phyloP scores from a whole-genome alignment of 1,140 invertebrate species.

The Pantala flavescens region DNA sequence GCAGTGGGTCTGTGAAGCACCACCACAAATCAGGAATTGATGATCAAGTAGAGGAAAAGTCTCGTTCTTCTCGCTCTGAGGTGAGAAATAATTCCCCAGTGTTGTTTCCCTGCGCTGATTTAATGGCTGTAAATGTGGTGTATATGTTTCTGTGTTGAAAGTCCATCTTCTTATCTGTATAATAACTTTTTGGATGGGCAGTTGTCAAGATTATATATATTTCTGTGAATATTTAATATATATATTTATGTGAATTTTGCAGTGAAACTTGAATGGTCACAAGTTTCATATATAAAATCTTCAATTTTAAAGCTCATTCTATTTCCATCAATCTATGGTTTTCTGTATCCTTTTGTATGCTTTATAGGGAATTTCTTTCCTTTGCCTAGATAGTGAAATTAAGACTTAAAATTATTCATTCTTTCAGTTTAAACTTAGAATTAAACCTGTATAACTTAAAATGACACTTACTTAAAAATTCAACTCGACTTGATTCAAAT shows the following conservation, averaged over 20 bases:
- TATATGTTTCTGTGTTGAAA: not conserved
- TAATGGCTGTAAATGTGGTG: not conserved
- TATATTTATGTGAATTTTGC: not conserved
- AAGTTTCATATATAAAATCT: not conserved
- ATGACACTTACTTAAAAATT: not conserved
- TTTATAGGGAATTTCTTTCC: not conserved
- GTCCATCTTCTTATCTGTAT: not conserved
- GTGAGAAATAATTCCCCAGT: not conserved
- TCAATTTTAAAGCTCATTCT: not conserved
- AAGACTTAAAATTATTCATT: not conserved
- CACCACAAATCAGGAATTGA: not conserved
- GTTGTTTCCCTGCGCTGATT: not conserved
- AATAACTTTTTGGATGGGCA: no score
- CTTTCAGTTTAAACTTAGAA: conserved; percentile 1
- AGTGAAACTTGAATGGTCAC: not conserved
- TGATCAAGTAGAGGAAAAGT: not conserved
- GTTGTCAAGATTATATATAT: no score
- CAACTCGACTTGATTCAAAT: conserved; percentile 19
- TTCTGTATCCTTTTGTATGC: not conserved
- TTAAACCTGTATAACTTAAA: not conserved
- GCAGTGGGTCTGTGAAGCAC: not conserved
- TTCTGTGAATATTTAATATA: not conserved
- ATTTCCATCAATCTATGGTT: not conserved
- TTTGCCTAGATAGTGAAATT: no score
- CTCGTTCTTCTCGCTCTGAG: not conserved